Evolutionary conservation across 2,888 invertebrate genomes (phyloP).

Genomic region (Melikaiella ostensackeni): DNA sequence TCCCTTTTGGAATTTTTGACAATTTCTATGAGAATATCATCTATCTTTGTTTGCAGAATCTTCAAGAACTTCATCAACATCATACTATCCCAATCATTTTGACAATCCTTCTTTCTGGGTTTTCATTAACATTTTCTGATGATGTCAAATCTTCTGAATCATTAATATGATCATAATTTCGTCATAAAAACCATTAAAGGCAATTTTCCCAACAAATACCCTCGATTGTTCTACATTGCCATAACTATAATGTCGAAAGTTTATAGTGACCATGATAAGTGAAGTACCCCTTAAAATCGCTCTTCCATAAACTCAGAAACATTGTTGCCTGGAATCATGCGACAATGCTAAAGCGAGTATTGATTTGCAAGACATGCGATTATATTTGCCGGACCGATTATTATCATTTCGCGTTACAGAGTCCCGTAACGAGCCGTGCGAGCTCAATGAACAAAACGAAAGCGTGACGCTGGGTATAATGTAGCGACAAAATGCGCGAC

Average conservation of each 20-base stretch:
- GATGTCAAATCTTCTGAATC: no score
- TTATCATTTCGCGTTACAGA: constrained; percentile 59
- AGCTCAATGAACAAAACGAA: constrained; percentile 54
- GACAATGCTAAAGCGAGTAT: constrained; percentile 54
- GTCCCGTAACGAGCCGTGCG: constrained; percentile 45
- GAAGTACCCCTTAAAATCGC: background rate
- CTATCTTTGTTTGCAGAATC: no score
- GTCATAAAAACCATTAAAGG: no score
- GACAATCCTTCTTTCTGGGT: no score
- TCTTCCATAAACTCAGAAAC: constrained; percentile 34
- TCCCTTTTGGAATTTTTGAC: background rate
- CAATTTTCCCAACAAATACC: background rate
- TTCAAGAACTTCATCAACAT: no score
- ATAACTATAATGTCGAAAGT: background rate
- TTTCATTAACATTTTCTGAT: no score
- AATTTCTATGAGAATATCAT: no score
- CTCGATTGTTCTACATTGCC: background rate
- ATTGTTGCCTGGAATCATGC: constrained; percentile 50
- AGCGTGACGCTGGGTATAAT: constrained; percentile 57
- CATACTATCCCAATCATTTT: no score
- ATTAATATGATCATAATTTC: no score
- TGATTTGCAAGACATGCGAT: constrained; percentile 60
- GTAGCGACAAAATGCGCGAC: constrained; percentile 54
- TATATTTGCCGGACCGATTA: constrained; percentile 56
- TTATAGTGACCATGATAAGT: background rate